Conservation (phyloP, 2,888 invertebrate species). For the Disparrhopalites patrizii region DNA sequence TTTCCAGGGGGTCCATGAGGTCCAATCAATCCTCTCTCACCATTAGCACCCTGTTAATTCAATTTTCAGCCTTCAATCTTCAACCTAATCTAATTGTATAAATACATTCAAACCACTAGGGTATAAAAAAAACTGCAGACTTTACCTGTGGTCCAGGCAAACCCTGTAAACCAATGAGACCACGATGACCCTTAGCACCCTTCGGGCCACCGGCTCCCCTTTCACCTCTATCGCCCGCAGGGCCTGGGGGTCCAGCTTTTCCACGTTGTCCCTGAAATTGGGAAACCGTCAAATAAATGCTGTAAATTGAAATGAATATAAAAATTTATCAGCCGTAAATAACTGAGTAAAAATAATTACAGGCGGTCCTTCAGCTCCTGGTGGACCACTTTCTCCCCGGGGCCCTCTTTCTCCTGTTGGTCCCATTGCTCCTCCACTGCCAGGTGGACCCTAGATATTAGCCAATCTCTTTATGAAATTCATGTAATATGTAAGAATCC, state of each 20-base stretch:
- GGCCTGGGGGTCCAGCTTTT: conserved; percentile 69
- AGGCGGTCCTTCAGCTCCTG: conserved; percentile 69
- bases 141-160: conserved; percentile 64
- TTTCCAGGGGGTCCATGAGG: conserved; percentile 67
- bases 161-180: conserved; percentile 78
- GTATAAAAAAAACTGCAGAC: no score
- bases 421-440: conserved; percentile 64
- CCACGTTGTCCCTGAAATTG: conserved; percentile 64
- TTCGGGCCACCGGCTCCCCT: conserved; percentile 62
- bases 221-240: conserved; percentile 67
- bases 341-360: conserved; percentile 49
- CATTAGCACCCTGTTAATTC: conserved; percentile 62
- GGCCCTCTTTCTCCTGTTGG: conserved; percentile 67
- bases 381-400: conserved; percentile 68
- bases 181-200: conserved; percentile 76
- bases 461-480: no score
- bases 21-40: conserved; percentile 64
- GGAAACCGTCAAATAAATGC: background rate
- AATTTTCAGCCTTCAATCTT: no score
- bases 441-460: conserved; percentile 68
- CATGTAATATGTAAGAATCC: no score
- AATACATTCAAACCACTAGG: no score
- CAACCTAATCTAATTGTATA: no score
- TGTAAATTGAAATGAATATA: background rate
- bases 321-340: no score